Conservation (phyloP, 2,888 invertebrate genomes). For the Himalopsyche anomala region DNA sequence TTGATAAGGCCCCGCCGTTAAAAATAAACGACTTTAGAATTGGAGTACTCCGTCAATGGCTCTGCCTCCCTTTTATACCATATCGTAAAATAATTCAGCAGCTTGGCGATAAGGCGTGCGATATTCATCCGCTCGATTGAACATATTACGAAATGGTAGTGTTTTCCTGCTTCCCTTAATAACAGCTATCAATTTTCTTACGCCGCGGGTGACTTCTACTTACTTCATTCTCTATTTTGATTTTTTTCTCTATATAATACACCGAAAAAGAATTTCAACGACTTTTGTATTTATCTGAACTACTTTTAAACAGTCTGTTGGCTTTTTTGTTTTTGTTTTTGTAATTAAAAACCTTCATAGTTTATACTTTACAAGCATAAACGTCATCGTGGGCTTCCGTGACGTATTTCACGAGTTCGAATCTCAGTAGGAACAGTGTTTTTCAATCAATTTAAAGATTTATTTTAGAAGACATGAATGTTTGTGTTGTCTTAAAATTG, state of each 20-base stretch:
- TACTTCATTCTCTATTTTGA: background rate
- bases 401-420: too few species aligned
- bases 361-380: too few species aligned
- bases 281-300: too few species aligned
- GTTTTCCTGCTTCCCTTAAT: background rate
- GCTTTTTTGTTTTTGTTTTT: too few species aligned
- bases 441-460: too few species aligned
- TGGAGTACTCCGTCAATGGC: conserved; percentile 46
- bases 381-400: too few species aligned
- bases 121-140: conserved; percentile 6
- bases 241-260: background rate
- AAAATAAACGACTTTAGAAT: conserved; percentile 54
- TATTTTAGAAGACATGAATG: too few species aligned
- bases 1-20: conserved; percentile 44
- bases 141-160: conserved; percentile 1
- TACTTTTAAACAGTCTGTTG: too few species aligned
- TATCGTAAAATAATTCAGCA: conserved; percentile 56
- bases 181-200: background rate
- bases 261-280: too few species aligned
- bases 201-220: background rate
- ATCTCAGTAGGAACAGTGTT: too few species aligned
- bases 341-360: too few species aligned
- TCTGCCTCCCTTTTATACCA: conserved; percentile 32
- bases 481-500: too few species aligned
- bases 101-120: conserved; percentile 6